Evolutionary conservation across 2,888 invertebrate species (phyloP).

Genomic region (Phanerotoma sp.): DNA sequence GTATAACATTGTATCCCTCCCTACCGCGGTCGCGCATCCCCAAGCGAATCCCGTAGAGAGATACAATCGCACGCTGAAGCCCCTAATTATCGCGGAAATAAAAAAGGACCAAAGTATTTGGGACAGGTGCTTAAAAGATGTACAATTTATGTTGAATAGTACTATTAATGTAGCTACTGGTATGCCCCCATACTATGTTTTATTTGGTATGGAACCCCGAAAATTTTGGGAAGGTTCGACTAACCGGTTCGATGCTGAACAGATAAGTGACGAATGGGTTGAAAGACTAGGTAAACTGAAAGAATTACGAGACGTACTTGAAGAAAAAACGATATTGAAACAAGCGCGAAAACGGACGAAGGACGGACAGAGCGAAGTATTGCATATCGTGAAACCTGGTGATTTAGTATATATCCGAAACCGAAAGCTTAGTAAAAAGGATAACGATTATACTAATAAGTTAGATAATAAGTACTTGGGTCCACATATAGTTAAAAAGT

Average conservation of each 20-base stretch:
- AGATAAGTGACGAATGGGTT: background rate
- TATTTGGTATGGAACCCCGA: background rate
- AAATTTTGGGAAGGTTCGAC: background rate
- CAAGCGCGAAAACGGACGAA: background rate
- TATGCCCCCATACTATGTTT: background rate
- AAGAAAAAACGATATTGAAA: background rate
- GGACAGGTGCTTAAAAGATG: background rate
- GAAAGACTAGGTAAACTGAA: background rate
- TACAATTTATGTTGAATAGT: background rate
- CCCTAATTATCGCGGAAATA: slow-evolving; percentile 17
- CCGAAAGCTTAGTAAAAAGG: background rate
- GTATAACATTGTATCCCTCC: slow-evolving; percentile 8
- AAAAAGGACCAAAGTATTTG: slow-evolving; percentile 19
- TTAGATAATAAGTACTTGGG: no score
- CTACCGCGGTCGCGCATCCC: background rate
- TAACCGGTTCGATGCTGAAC: background rate
- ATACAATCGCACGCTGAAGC: slow-evolving; percentile 21
- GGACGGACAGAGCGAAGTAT: background rate
- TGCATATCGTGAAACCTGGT: background rate
- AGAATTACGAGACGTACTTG: background rate
- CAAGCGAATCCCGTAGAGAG: no score
- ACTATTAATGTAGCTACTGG: background rate
- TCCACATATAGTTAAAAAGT: no score
- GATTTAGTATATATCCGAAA: background rate
- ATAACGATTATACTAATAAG: no score